Evolutionary conservation across 2,888 invertebrate species (phyloP).

Genomic region (Anaspis maculata): DNA sequence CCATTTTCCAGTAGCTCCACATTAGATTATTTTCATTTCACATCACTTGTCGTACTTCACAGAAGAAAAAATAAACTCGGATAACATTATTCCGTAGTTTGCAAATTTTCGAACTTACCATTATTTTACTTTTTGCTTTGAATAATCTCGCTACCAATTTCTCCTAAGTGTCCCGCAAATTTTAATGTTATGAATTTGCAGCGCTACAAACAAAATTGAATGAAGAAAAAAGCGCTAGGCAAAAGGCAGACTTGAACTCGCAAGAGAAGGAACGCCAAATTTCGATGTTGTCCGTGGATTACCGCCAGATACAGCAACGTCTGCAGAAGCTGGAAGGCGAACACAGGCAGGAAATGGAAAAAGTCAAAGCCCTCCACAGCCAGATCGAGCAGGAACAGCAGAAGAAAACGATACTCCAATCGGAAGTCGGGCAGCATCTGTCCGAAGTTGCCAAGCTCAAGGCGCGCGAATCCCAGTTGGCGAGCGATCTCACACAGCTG

Average conservation of each 20-base stretch:
- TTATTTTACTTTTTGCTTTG: too few species aligned
- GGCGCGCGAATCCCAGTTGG: slow-evolving; percentile 63
- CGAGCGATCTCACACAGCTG: slow-evolving; percentile 57
- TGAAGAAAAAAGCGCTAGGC: slow-evolving; percentile 81
- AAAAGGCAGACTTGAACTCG: slow-evolving; percentile 75
- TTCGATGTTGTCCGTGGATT: slow-evolving; percentile 90
- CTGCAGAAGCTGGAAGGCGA: slow-evolving; percentile 88
- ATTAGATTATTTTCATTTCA: too few species aligned
- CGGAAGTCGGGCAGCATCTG: slow-evolving; percentile 67
- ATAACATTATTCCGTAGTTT: too few species aligned
- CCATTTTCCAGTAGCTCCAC: neutral
- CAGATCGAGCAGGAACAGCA: slow-evolving; percentile 89
- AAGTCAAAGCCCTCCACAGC: slow-evolving; percentile 72
- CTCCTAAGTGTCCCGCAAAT: too few species aligned
- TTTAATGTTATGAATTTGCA: too few species aligned
- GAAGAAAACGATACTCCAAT: slow-evolving; percentile 71
- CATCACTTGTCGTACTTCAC: too few species aligned
- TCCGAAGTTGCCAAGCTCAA: slow-evolving; percentile 64
- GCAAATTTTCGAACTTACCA: too few species aligned
- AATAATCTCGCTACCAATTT: too few species aligned
- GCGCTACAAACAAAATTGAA: slow-evolving; percentile 86
- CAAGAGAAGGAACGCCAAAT: slow-evolving; percentile 92
- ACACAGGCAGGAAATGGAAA: slow-evolving; percentile 78
- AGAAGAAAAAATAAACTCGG: too few species aligned
- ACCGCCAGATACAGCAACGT: slow-evolving; percentile 86